phyloP scores from a whole-genome alignment of 2,113 vertebrate genomes.

The Polypterus senegalus region DNA sequence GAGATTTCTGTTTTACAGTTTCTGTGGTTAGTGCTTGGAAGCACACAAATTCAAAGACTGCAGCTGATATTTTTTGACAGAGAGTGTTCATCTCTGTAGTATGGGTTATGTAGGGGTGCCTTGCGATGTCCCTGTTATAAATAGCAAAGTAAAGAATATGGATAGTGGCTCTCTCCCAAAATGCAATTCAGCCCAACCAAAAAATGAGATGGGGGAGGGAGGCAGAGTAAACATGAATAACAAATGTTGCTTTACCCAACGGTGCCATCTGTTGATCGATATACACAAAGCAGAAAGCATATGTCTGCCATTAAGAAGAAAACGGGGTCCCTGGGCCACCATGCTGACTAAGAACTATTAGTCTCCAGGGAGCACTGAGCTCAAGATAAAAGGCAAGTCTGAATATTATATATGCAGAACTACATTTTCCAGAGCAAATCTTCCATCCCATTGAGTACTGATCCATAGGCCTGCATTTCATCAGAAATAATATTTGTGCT shows the following conservation, averaged over 20 bases:
- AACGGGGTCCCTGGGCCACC: conserved; percentile 32
- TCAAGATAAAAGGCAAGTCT: conserved; percentile 39
- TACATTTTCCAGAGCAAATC: conserved; percentile 45
- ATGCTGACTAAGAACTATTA: conserved; percentile 28
- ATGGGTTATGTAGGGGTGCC: too few species aligned
- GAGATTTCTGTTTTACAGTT: too few species aligned
- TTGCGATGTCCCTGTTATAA: too few species aligned
- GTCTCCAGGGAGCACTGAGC: conserved; percentile 31
- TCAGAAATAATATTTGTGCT: conserved; percentile 29
- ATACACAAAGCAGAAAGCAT: conserved; percentile 31
- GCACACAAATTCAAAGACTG: too few species aligned
- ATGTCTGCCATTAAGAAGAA: conserved; percentile 37
- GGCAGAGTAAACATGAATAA: conserved; percentile 8
- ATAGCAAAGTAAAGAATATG: too few species aligned
- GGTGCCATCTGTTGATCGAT: conserved; percentile 11
- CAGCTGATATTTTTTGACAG: too few species aligned
- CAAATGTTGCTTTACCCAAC: conserved; percentile 23
- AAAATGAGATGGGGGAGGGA: not conserved
- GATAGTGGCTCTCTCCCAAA: too few species aligned
- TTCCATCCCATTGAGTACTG: conserved; percentile 26
- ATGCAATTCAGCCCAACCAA: not conserved
- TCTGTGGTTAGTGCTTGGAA: too few species aligned
- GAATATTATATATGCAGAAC: conserved; percentile 36
- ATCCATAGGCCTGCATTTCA: conserved; percentile 38
- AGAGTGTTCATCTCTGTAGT: too few species aligned